Evolutionary conservation across 1,140 invertebrate species (phyloP), one percentile per base, ranked within the genome.

Genomic region (Scaptodrosophila lebanonensis): DNA sequence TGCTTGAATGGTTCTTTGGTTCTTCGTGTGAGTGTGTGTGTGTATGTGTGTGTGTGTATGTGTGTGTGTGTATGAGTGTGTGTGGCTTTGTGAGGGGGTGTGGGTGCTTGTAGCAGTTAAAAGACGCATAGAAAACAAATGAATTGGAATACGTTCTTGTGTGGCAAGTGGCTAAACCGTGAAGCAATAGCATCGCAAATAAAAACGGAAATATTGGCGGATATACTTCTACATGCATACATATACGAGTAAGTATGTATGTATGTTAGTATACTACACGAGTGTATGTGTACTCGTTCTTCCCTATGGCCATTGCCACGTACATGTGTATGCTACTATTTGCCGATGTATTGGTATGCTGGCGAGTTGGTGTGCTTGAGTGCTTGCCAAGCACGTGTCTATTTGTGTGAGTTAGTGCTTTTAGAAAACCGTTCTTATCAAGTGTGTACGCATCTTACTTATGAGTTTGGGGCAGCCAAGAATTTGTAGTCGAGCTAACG

Each of bases 351-450:
- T n/a, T n/a, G n/a, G n/a, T n/a, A n/a, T n/a, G n/a, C n/a, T n/a
- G n/a, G 35, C 6, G 25, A 30, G 32, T 49, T 15, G 7, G 45
- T 71, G 52, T 47, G 45, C 25, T 33, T 20, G 30, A 25, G 20
- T 59, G 50, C 20, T 30, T 7, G 51, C 29, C 45, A 49, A 50
- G 57, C 71, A 77, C 73, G 75, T 68, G 73, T 77, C 73, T 73
- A 73, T 73, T 79, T 77, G 73, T 76, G 66, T 77, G 73, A 77
- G 73, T 79, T 77, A 77, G 75, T 77, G 73, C n/a, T 79, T 79
- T 82, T 77, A 69, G 69, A 79, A 82, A 79, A 58, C 68, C 69
- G 52, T 53, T 65, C 73, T 73, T 79, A 79, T 79, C 73, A 79
- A 79, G 73, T 79, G 73, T 79, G 73, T 79, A 82, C 69, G 22